Percentiles rank a stretch among this genome's conserved stretches.
Conservation (phyloP, 2,113 vertebrate genomes). For the Tylochromis polylepis region DNA sequence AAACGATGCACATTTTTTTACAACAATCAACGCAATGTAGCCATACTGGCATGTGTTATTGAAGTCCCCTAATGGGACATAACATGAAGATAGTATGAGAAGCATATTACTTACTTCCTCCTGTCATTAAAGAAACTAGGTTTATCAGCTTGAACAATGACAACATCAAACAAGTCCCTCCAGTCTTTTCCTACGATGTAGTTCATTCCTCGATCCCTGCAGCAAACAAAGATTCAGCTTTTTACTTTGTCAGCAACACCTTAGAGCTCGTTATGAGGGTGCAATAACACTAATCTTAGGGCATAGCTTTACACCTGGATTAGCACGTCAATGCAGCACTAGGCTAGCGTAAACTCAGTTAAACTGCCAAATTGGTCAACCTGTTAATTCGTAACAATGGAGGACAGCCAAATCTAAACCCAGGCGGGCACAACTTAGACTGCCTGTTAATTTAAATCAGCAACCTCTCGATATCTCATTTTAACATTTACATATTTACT, state of each 20-base stretch:
- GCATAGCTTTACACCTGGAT: background rate
- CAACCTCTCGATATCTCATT: background rate
- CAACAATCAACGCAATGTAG: background rate
- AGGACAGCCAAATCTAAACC: background rate
- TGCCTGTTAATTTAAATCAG: background rate
- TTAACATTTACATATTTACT: background rate
- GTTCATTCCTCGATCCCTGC: slow-evolving; percentile 91
- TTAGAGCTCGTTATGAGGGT: background rate
- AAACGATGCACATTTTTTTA: background rate
- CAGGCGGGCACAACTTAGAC: background rate
- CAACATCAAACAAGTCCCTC: slow-evolving; percentile 94
- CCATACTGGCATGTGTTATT: background rate
- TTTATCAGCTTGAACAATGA: slow-evolving; percentile 97
- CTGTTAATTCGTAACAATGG: background rate
- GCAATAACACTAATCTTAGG: background rate
- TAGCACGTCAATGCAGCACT: background rate
- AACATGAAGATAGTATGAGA: background rate
- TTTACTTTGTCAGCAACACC: background rate
- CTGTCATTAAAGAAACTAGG: slow-evolving; percentile 96
- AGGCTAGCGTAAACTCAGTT: background rate
- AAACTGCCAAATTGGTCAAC: background rate
- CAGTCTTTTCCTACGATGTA: slow-evolving; percentile 96
- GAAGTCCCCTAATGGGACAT: background rate
- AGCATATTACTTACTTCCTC: slow-evolving; percentile 78
- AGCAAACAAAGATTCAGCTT: slow-evolving; percentile 7